phyloP scores from a whole-genome alignment of 1,140 invertebrate genomes.

The Drosophila auraria region DNA sequence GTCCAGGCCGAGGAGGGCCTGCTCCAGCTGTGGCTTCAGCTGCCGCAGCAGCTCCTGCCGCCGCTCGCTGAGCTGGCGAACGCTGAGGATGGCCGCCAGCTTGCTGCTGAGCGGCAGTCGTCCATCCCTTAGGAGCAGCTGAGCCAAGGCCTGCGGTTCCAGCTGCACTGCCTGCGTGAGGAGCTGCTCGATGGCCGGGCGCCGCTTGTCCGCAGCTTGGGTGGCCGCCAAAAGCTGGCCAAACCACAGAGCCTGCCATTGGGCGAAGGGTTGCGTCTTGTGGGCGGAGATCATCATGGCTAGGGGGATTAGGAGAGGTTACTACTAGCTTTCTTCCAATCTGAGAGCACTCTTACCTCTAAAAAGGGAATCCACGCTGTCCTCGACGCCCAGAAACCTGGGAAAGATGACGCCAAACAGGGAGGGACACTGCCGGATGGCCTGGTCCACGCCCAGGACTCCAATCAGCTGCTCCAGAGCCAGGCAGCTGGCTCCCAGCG shows the following conservation, averaged over 20 bases:
- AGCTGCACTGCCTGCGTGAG: conserved; percentile 63
- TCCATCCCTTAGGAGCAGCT: conserved; percentile 22
- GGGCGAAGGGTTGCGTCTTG: conserved; percentile 14
- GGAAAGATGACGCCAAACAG: conserved; percentile 65
- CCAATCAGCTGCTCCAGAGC: conserved; percentile 57
- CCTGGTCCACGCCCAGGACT: conserved; percentile 46
- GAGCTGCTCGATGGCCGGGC: conserved; percentile 52
- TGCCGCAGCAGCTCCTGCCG: conserved; percentile 41
- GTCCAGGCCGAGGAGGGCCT: conserved; percentile 51
- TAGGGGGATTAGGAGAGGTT: not conserved
- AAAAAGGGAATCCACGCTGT: conserved; percentile 66
- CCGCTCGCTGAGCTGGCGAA: conserved; percentile 43
- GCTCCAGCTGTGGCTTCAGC: conserved; percentile 22
- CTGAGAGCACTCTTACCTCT: conserved; percentile 46
- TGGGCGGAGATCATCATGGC: conserved; percentile 52
- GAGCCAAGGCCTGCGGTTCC: conserved; percentile 36
- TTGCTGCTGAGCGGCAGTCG: conserved; percentile 58
- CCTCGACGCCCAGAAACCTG: conserved; percentile 59
- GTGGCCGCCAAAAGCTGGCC: conserved; percentile 34
- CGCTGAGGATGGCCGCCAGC: conserved; percentile 59
- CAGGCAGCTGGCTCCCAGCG: conserved; percentile 52
- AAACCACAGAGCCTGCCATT: conserved; percentile 66
- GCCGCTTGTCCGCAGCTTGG: conserved; percentile 16
- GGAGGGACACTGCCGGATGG: conserved; percentile 56
- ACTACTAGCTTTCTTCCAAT: fast-evolving